Evolutionary conservation across 2,797 vertebrate genomes (phyloP).

Genomic region (Thalassophryne amazonica): DNA sequence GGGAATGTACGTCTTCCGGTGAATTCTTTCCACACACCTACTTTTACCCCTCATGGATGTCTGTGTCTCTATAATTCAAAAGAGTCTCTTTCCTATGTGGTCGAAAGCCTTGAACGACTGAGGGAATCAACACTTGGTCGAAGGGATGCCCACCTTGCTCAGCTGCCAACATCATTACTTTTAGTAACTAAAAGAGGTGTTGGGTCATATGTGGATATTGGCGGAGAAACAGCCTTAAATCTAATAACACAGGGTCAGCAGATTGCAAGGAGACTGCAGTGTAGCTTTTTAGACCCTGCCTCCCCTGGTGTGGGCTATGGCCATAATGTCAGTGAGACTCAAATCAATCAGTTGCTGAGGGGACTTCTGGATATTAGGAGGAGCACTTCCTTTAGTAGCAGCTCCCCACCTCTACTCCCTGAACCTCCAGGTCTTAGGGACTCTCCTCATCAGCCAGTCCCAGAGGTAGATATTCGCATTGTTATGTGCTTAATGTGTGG

Average conservation of each 20-base stretch:
- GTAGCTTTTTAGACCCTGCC: slow-evolving; percentile 89
- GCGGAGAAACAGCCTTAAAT: slow-evolving; percentile 91
- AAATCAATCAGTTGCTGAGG: slow-evolving; percentile 91
- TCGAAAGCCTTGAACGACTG: slow-evolving; percentile 94
- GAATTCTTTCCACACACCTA: slow-evolving; percentile 94
- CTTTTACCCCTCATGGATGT: slow-evolving; percentile 93
- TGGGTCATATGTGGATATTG: slow-evolving; percentile 82
- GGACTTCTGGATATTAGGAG: slow-evolving; percentile 87
- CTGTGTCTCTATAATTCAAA: slow-evolving; percentile 98
- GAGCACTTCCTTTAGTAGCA: slow-evolving; percentile 79
- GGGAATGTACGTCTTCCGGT: slow-evolving; percentile 95
- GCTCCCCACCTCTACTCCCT: slow-evolving; percentile 76
- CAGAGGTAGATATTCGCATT: slow-evolving; percentile 87
- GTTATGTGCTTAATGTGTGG: slow-evolving; percentile 97
- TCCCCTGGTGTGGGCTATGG: slow-evolving; percentile 90
- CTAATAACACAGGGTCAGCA: slow-evolving; percentile 92
- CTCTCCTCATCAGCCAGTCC: slow-evolving; percentile 73
- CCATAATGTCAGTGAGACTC: slow-evolving; percentile 90
- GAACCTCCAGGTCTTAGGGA: slow-evolving; percentile 84
- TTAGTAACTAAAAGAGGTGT: slow-evolving; percentile 92
- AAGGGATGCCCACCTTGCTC: slow-evolving; percentile 80
- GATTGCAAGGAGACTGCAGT: slow-evolving; percentile 89
- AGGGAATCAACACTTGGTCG: slow-evolving; percentile 86
- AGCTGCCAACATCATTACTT: slow-evolving; percentile 86
- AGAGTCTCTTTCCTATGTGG: slow-evolving; percentile 92